Conservation (phyloP, 2,113 vertebrate genomes). For the Natator depressus region DNA sequence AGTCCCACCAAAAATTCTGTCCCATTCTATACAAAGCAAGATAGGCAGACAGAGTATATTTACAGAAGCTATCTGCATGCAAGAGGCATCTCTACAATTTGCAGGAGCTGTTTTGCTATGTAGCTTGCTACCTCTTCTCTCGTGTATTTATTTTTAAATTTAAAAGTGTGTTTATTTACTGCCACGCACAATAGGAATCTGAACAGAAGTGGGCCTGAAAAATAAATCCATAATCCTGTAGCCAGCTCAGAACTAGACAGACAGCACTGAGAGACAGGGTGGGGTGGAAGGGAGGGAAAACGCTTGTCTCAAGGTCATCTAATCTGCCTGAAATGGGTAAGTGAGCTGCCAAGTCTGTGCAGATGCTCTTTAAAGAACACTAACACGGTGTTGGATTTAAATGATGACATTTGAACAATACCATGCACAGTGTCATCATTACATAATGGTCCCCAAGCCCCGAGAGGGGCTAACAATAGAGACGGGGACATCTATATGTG, state of each 20-base stretch:
- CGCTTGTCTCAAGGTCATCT: not conserved
- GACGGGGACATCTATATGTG: not conserved
- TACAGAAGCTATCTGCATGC: not conserved
- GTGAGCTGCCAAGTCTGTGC: not conserved
- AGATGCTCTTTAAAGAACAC: not conserved
- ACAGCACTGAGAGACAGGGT: not conserved
- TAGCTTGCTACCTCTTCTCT: not conserved
- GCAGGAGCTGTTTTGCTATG: slow-evolving; percentile 20
- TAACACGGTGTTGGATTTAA: accelerated
- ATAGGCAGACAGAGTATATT: not conserved
- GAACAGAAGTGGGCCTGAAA: not conserved
- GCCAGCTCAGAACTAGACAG: not conserved
- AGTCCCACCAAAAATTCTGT: not conserved
- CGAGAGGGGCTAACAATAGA: slow-evolving; percentile 19
- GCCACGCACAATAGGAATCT: not conserved
- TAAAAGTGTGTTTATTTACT: slow-evolving; percentile 31
- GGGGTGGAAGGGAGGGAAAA: not conserved
- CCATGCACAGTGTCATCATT: not conserved
- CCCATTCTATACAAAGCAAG: not conserved
- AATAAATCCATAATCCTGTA: slow-evolving; percentile 1
- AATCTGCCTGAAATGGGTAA: not conserved
- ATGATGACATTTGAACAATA: not conserved
- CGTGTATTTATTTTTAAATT: slow-evolving; percentile 72
- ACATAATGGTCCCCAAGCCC: not conserved
- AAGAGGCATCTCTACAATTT: slow-evolving; percentile 40